Evolutionary conservation across 2,888 invertebrate species (phyloP), one percentile per base, ranked within the genome.

Genomic region (Toxonevra muliebris): DNA sequence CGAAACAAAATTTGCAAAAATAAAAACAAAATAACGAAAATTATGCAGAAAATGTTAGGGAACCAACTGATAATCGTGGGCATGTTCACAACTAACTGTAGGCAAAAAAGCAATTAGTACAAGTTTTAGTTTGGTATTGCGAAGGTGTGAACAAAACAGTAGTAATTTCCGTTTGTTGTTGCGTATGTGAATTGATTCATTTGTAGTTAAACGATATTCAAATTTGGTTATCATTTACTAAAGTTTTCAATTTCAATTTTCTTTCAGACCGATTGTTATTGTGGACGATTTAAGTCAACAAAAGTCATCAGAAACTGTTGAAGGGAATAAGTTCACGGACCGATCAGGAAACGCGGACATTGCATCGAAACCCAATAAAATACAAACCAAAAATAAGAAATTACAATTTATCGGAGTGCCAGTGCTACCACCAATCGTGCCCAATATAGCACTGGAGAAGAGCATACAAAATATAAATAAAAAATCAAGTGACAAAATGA

Each of bases 211-310:
- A 63, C 53, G 43, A 54, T 40, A 45, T 45, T 55, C n/a, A 63
- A 63, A 11, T 53, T 54, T 62, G 19, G 10, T 42, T 42, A 53
- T 17, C 20, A 42, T 41, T 55, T 45, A 17, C 41, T 69, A 20
- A 12, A 62, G 8, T 66, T 66, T 55, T 61, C 50, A 40, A 67
- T 65, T 67, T 42, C 40, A 40, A 9, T 41, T n/a, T n/a, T 7
- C 8, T 72, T 72, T 5, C 74, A 83, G 83, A 69, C 82, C 82
- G 30, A 79, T 82, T 74, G 83, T 80, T 66, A 78, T 81, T 71
- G 79, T 81, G 62, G 83, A 84, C 75, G 84, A 84, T 74, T 75
- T 79, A 69, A 76, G 76, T 66, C 76, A 76, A 19, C 74, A 75
- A 59, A 65, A 66, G 55, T 54, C 15, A n/a, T 52, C 63, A 61